These are phyloP conservation scores for Athalia circularis DNA, from an alignment of 2,888 invertebrate genomes.

Conservation along the genomic window DNA sequence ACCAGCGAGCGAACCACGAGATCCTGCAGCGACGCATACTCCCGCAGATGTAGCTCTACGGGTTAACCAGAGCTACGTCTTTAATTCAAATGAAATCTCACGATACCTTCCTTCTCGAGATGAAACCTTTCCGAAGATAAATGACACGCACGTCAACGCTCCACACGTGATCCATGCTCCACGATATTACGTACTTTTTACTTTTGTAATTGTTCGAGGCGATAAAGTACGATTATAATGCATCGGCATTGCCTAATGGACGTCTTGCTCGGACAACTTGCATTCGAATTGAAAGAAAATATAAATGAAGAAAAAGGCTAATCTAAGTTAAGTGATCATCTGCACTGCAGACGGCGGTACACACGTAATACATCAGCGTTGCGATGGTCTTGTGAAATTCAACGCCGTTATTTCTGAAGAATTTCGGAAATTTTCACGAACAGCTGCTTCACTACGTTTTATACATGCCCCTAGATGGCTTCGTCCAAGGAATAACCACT, in stretches of 20 bases:
- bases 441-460: neutral
- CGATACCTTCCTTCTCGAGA: neutral
- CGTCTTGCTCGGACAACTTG: neutral
- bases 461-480: slow-evolving; percentile 22
- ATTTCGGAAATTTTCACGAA: slow-evolving; percentile 9
- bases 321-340: neutral
- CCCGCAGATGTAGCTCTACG: too few species aligned
- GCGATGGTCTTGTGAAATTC: slow-evolving; percentile 3
- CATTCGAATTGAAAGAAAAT: neutral
- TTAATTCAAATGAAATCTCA: slow-evolving; percentile 22
- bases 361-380: neutral
- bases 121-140: neutral
- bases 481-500: slow-evolving; percentile 2
- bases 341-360: neutral
- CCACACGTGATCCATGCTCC: neutral
- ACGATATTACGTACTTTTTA: neutral
- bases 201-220: neutral
- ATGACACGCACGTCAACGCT: neutral
- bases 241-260: neutral
- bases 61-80: slow-evolving; percentile 18
- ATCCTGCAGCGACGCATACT: neutral
- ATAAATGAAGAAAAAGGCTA: neutral
- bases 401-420: neutral
- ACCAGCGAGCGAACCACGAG: neutral
- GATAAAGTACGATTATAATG: neutral